Conservation (phyloP, 1,140 invertebrate genomes). For the Stratiolaelaps scimitus region DNA sequence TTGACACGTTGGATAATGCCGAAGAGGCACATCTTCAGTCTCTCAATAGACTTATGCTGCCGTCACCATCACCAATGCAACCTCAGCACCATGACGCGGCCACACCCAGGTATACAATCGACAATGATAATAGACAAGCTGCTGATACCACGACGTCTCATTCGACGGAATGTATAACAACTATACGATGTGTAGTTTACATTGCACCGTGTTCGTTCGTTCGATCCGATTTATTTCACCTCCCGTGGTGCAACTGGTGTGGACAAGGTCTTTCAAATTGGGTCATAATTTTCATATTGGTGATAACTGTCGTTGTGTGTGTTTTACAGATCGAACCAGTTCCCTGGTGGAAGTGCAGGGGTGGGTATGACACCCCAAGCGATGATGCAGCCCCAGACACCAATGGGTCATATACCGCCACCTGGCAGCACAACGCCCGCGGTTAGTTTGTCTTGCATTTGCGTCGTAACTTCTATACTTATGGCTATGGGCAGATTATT, state of each 20-base stretch:
- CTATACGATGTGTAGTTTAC: too few relatives aligned
- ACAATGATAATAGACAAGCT: not conserved
- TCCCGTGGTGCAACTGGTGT: not conserved
- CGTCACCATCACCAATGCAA: slow-evolving; percentile 35
- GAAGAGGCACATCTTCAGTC: slow-evolving; percentile 37
- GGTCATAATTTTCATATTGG: not conserved
- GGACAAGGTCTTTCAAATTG: not conserved
- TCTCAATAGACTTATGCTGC: slow-evolving; percentile 34
- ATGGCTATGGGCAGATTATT: too few relatives aligned
- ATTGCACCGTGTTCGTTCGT: too few relatives aligned
- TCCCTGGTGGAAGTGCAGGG: slow-evolving; percentile 1
- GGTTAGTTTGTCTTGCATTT: too few relatives aligned
- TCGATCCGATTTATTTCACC: too few relatives aligned
- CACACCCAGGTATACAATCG: not conserved
- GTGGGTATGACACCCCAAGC: slow-evolving; percentile 50
- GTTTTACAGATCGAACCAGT: slow-evolving; percentile 33
- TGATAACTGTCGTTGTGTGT: slow-evolving; percentile 28
- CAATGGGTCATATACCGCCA: slow-evolving; percentile 47
- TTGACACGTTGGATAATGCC: slow-evolving; percentile 27
- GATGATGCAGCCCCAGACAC: slow-evolving; percentile 73
- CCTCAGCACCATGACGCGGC: slow-evolving; percentile 34
- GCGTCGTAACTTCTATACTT: too few relatives aligned
- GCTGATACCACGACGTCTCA: not conserved
- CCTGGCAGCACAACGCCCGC: slow-evolving; percentile 29
- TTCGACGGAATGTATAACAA: too few relatives aligned